Conservation (phyloP, 2,113 vertebrate species). For the Alethe castanea region DNA sequence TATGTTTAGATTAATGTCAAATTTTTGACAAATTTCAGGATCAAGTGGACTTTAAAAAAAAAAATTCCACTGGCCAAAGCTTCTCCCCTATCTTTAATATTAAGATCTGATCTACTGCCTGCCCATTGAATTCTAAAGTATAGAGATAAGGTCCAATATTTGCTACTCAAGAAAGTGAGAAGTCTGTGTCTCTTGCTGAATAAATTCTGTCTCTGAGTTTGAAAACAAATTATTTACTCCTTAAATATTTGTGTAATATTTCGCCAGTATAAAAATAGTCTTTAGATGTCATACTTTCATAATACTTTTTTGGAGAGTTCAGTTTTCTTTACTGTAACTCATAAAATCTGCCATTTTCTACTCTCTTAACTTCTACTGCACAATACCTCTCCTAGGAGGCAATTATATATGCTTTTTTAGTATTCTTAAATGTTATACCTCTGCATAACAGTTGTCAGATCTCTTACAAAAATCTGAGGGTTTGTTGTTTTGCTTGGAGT, state of each 20-base stretch:
- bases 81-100: background rate
- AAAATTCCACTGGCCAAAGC: background rate
- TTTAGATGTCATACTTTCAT: background rate
- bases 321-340: background rate
- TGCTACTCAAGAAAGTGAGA: background rate
- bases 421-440: constrained; percentile 8
- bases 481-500: background rate
- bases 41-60: background rate
- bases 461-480: background rate
- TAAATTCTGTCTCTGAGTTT: background rate
- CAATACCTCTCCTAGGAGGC: constrained; percentile 26
- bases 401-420: constrained; percentile 21
- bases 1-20: background rate
- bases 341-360: background rate
- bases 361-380: background rate
- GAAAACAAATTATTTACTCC: background rate
- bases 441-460: constrained; percentile 25
- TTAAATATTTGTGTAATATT: background rate
- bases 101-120: background rate
- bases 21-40: background rate
- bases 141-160: background rate
- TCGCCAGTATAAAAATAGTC: background rate
- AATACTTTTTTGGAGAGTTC: background rate
- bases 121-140: background rate
- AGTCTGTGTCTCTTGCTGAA: background rate